Conservation (phyloP, 2,888 invertebrate genomes). For the Agriopis marginaria region DNA sequence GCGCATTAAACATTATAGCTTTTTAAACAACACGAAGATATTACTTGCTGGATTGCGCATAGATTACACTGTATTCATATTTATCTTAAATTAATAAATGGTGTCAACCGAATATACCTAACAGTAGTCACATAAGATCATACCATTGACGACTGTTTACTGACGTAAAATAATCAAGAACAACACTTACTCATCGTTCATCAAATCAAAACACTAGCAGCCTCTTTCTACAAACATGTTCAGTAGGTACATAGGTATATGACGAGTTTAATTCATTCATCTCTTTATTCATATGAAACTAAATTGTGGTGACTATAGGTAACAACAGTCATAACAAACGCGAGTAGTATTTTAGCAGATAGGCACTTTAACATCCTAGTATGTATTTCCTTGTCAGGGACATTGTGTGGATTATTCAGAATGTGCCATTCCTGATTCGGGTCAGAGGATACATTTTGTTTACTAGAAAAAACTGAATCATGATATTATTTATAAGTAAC, state of each 20-base stretch:
- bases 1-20: too few relatives aligned
- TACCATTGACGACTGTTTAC: too few relatives aligned
- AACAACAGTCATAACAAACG: background rate
- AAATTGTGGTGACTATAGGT: background rate
- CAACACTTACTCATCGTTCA: too few relatives aligned
- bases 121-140: too few relatives aligned
- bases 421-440: background rate
- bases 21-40: too few relatives aligned
- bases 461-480: conserved; percentile 1
- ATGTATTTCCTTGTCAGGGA: background rate
- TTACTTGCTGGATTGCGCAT: too few relatives aligned
- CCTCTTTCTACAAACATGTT: too few relatives aligned
- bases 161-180: too few relatives aligned
- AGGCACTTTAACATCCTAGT: background rate
- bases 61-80: too few relatives aligned
- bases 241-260: background rate
- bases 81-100: too few relatives aligned
- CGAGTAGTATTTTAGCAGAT: background rate
- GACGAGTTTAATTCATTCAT: background rate
- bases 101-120: too few relatives aligned
- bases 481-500: background rate
- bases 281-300: background rate
- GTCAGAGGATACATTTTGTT: background rate
- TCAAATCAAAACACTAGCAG: too few relatives aligned
- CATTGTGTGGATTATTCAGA: background rate